Percentiles rank a stretch among this genome's conserved stretches.
These are phyloP conservation scores for Pseudomugil tenellus DNA, from an alignment of 2,797 vertebrate species.

Conservation along the genomic window DNA sequence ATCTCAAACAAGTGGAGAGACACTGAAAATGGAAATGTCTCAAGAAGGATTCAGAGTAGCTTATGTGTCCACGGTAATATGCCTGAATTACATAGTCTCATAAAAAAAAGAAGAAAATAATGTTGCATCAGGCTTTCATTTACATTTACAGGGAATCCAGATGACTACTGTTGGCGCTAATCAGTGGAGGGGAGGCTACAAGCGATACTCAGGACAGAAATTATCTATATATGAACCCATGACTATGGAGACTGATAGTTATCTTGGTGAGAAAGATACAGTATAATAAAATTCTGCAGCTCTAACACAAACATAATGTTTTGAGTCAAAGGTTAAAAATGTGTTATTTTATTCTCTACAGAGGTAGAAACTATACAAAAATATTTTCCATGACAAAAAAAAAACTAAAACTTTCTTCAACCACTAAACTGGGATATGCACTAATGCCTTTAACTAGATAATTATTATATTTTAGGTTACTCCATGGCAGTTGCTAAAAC, in stretches of 20 bases:
- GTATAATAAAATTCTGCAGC: too few species aligned
- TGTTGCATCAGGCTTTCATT: too few species aligned
- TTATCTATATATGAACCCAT: accelerated
- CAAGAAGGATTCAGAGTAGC: conserved; percentile 78
- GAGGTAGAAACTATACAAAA: too few species aligned
- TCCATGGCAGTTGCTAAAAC: conserved; percentile 68
- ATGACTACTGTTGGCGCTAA: conserved; percentile 74
- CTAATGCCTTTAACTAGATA: not conserved
- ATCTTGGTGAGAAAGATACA: conserved; percentile 68
- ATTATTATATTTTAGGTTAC: conserved; percentile 72
- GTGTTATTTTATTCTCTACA: too few species aligned
- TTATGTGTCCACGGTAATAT: conserved; percentile 46
- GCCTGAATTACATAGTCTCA: not conserved
- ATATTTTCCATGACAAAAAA: too few species aligned
- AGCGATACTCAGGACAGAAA: not conserved
- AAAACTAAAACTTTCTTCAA: not conserved
- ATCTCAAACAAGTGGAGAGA: conserved; percentile 67
- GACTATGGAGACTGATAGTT: conserved; percentile 63
- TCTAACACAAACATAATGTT: too few species aligned
- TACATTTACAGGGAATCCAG: conserved; percentile 43
- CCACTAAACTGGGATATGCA: not conserved
- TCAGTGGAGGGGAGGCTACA: conserved; percentile 77
- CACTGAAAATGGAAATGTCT: conserved; percentile 77
- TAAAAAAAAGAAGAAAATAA: not conserved
- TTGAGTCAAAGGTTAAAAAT: too few species aligned